Evolutionary conservation across 2,113 vertebrate genomes (phyloP).

Genomic region (Carettochelys insculpta): DNA sequence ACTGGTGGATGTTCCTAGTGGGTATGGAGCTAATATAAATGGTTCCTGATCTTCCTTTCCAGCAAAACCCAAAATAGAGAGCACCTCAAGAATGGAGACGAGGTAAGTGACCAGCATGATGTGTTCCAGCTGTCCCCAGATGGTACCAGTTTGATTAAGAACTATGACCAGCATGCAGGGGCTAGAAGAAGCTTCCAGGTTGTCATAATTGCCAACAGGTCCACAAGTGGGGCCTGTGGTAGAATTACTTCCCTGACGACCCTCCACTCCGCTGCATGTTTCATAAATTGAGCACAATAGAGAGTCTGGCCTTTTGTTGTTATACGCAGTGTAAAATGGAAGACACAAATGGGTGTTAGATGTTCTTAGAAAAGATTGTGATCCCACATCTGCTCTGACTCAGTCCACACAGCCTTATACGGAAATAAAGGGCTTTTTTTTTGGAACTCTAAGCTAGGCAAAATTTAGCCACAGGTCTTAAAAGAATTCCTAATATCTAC

Average conservation of each 20-base stretch:
- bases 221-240: rapidly evolving
- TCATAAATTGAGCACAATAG: background rate
- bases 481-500: background rate
- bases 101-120: background rate
- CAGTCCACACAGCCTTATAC: background rate
- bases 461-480: background rate
- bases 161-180: background rate
- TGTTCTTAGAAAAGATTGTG: background rate
- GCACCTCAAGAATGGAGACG: background rate
- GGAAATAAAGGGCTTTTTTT: background rate
- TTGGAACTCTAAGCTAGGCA: background rate
- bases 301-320: background rate
- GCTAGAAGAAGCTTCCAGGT: background rate
- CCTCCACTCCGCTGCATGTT: background rate
- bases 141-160: background rate
- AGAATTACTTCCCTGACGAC: background rate
- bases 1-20: background rate
- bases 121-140: background rate
- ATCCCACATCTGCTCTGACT: background rate
- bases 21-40: background rate
- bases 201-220: background rate
- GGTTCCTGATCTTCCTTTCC: background rate
- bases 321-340: background rate
- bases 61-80: background rate
- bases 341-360: background rate